Evolutionary conservation across 2,797 vertebrate genomes (phyloP).

Genomic region (Heliangelus exortis): DNA sequence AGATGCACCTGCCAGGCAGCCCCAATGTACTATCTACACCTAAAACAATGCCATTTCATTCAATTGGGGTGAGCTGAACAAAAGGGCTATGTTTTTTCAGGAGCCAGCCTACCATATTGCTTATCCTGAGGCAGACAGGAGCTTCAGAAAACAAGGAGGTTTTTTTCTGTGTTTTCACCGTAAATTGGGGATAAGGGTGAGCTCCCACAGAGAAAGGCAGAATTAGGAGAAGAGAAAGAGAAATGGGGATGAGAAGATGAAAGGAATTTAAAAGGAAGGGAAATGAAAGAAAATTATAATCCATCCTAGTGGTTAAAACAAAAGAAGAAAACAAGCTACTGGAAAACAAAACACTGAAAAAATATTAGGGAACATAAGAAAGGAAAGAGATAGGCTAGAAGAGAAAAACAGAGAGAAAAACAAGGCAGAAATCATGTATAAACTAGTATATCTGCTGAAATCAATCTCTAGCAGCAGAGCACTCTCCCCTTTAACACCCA

Average conservation of each 20-base stretch:
- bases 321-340: neutral
- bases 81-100: slow-evolving; percentile 34
- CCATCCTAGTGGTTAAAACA: neutral
- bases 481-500: neutral
- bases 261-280: neutral
- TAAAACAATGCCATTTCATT: slow-evolving; percentile 53
- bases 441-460: neutral
- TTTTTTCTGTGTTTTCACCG: neutral
- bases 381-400: neutral
- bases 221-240: neutral
- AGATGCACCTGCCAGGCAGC: slow-evolving; percentile 71
- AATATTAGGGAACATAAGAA: neutral
- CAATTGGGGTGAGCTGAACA: slow-evolving; percentile 10
- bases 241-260: neutral
- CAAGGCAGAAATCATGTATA: neutral
- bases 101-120: neutral
- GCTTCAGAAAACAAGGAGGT: neutral
- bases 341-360: neutral
- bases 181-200: neutral
- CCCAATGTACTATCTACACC: neutral
- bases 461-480: neutral
- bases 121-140: neutral
- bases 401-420: neutral
- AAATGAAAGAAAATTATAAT: neutral
- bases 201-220: neutral